Evolutionary conservation across 2,797 vertebrate genomes (phyloP).

Genomic region (Pseudochirops cupreus): DNA sequence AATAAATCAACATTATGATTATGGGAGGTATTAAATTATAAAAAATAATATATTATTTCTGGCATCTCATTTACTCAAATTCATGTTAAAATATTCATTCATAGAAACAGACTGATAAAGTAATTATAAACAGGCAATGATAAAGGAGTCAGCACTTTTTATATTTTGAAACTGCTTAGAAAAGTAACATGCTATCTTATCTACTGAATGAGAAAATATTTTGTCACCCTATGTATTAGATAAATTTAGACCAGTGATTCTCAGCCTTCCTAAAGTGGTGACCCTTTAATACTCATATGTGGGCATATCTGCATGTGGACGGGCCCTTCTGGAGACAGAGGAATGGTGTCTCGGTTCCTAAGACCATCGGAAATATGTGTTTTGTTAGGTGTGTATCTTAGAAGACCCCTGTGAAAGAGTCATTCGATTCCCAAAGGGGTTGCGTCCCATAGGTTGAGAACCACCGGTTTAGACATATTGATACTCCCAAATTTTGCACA

Average conservation of each 20-base stretch:
- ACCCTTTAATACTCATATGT: too few species aligned
- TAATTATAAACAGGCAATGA: slow-evolving; percentile 67
- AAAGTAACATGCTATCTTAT: slow-evolving; percentile 67
- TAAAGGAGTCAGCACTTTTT: slow-evolving; percentile 64
- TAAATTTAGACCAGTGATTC: too few species aligned
- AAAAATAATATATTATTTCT: slow-evolving; percentile 80
- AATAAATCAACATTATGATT: slow-evolving; percentile 83
- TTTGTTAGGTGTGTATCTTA: too few species aligned
- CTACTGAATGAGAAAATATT: slow-evolving; percentile 48
- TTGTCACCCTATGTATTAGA: slow-evolving; percentile 37
- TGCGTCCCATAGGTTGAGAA: too few species aligned
- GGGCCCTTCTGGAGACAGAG: too few species aligned
- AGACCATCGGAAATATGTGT: too few species aligned
- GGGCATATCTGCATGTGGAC: too few species aligned
- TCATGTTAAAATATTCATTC: slow-evolving; percentile 74
- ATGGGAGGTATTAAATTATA: slow-evolving; percentile 73
- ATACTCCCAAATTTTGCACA: not conserved
- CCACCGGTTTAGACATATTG: not conserved
- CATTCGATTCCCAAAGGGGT: too few species aligned
- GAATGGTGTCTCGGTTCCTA: too few species aligned
- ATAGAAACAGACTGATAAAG: slow-evolving; percentile 74
- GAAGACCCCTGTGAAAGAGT: too few species aligned
- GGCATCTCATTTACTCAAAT: slow-evolving; percentile 81
- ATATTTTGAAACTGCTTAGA: slow-evolving; percentile 61
- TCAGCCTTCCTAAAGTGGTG: too few species aligned